Conservation (phyloP, 2,888 invertebrate genomes). For the Entomobrya proxima region DNA sequence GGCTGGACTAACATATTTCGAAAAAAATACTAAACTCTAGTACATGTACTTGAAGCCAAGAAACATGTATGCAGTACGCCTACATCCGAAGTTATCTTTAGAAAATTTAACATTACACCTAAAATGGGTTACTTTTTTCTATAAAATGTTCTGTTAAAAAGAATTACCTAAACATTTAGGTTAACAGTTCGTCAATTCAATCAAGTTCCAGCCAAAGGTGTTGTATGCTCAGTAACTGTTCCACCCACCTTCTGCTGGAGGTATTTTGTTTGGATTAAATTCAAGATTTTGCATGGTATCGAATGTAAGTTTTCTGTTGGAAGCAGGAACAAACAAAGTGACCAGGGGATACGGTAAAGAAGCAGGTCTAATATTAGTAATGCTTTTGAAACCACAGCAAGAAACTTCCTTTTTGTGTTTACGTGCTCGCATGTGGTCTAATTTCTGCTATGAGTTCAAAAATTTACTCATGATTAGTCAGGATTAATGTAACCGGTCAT, state of each 20-base stretch:
- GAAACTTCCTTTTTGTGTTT: neutral
- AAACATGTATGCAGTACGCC: too few relatives aligned
- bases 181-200: too few relatives aligned
- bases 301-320: neutral
- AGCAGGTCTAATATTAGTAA: neutral
- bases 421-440: neutral
- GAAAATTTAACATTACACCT: too few relatives aligned
- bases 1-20: neutral
- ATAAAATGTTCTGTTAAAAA: too few relatives aligned
- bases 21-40: conserved; percentile 15
- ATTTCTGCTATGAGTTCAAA: neutral
- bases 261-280: conserved; percentile 21
- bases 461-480: conserved; percentile 25
- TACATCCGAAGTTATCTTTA: too few relatives aligned
- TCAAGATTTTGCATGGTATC: neutral
- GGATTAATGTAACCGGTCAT: conserved; percentile 43
- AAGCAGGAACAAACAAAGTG: neutral
- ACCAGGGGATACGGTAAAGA: neutral
- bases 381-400: neutral
- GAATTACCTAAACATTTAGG: too few relatives aligned
- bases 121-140: too few relatives aligned
- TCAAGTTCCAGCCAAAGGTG: too few relatives aligned
- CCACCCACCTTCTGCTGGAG: conserved; percentile 29
- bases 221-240: too few relatives aligned
- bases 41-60: too few relatives aligned